Conservation (phyloP, 1,140 invertebrate species). For the Limonius californicus region DNA sequence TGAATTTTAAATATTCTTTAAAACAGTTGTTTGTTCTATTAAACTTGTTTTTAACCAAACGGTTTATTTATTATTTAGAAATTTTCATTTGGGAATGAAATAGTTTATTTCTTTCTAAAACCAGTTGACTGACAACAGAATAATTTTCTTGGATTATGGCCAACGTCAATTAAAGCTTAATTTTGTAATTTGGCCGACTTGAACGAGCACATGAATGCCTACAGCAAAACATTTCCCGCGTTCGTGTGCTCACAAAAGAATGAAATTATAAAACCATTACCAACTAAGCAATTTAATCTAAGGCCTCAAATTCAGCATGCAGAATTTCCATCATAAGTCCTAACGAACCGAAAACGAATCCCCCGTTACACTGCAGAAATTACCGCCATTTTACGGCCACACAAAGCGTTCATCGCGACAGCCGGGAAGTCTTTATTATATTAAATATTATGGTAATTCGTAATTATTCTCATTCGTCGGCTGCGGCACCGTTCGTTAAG, state of each 20-base stretch:
- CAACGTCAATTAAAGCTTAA: conserved; percentile 10
- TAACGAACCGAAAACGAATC: conserved; percentile 39
- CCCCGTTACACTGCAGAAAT: conserved; percentile 29
- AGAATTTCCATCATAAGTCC: conserved; percentile 36
- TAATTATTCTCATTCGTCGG: conserved; percentile 32
- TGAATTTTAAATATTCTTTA: neutral
- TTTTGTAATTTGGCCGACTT: neutral
- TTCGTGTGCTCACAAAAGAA: conserved; percentile 18
- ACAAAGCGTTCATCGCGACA: conserved; percentile 28
- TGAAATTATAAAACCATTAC: conserved; percentile 39
- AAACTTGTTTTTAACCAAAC: no score
- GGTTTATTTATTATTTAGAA: neutral
- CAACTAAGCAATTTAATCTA: conserved; percentile 39
- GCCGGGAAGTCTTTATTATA: conserved; percentile 34
- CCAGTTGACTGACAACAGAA: neutral
- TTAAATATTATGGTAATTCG: conserved; percentile 36
- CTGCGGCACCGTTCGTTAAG: conserved; percentile 25
- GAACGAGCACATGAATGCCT: neutral
- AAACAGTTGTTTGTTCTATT: neutral
- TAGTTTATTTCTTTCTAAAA: neutral
- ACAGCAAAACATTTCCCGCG: conserved; percentile 5
- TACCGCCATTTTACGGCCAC: conserved; percentile 39
- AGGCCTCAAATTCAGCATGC: conserved; percentile 33
- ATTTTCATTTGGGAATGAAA: neutral
- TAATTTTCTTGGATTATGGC: neutral